These are phyloP conservation scores for Notechis scutatus DNA, from an alignment of 2,113 vertebrate species.

Conservation along the genomic window DNA sequence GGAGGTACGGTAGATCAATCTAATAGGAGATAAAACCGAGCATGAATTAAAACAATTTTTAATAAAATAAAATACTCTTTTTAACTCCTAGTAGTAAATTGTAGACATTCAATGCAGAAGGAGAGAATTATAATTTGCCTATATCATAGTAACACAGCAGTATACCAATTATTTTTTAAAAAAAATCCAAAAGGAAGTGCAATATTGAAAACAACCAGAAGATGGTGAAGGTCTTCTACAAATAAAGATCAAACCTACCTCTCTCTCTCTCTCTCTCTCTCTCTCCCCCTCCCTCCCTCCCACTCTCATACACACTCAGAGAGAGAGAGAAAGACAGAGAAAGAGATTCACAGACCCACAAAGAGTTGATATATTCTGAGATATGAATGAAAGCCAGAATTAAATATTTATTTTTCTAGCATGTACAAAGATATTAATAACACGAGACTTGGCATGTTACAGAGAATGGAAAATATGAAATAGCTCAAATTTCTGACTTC, in stretches of 20 bases:
- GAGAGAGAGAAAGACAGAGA: too few relatives aligned
- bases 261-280: not conserved
- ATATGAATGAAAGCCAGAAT: not conserved
- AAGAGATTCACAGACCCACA: not conserved
- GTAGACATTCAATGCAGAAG: not conserved
- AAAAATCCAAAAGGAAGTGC: not conserved
- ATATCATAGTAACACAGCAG: not conserved
- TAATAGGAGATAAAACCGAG: not conserved
- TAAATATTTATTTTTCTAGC: not conserved
- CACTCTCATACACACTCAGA: too few relatives aligned
- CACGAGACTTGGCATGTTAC: not conserved
- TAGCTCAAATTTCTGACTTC: not conserved
- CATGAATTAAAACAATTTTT: not conserved
- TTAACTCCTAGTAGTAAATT: not conserved
- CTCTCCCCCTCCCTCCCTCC: not conserved
- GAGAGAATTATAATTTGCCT: not conserved
- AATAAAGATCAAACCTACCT: not conserved
- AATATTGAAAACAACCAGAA: not conserved
- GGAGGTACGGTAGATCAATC: not conserved
- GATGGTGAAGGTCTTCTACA: not conserved
- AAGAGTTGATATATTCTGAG: not conserved
- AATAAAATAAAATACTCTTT: not conserved
- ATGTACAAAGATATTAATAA: not conserved
- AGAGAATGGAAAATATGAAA: not conserved
- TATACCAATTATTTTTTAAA: not conserved